Evolutionary conservation across 1,140 invertebrate genomes (phyloP), one percentile per base, ranked within the genome.

Genomic region (Chironomus tepperi): DNA sequence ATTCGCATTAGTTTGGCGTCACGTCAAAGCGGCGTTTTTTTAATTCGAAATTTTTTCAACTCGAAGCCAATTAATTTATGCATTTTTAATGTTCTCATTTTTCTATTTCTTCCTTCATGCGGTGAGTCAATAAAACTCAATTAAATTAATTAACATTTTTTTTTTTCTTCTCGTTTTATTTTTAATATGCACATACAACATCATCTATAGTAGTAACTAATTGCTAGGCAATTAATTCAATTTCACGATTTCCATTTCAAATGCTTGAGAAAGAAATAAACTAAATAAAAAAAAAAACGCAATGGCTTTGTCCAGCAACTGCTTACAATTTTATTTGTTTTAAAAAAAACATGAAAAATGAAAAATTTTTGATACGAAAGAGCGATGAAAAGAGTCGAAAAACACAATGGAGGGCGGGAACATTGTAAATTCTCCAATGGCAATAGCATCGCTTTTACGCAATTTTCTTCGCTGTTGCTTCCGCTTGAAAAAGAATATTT

Each of bases 291-390:
- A 67, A n/a, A 57, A 57, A 57, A 57, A 57, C 47, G 47, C 47
- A 57, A 57, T 57, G 47, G 47, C 47, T 57, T 57, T 57, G 47
- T 12, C n/a, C 65, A 70, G 16, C 65, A 18, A 70, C 16, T 70
- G 19, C 65, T 70, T 21, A 21, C 65, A 19, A 70, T 19, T 34
- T 10, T 19, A 18, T 70, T 70, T 70, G 65, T 21, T 18, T 70
- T 10, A 70, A 70, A 70, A 67, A 18, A 10, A 19, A 8, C 65
- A 70, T 19, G 6, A 70, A 18, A 16, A 67, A 67, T 18, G n/a
- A 16, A 18, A 70, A 70, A 70, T 70, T 70, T 70, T 70, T 70
- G 65, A 70, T 70, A 70, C 65, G 19, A 70, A 70, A 70, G 19
- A 70, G 65, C 16, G 65, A 18, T 18, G 65, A 70, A 21, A 70